Percentiles rank a stretch among this genome's conserved stretches.
phyloP scores from a whole-genome alignment of 2,888 invertebrate species.

The Odontocolon sp. region DNA sequence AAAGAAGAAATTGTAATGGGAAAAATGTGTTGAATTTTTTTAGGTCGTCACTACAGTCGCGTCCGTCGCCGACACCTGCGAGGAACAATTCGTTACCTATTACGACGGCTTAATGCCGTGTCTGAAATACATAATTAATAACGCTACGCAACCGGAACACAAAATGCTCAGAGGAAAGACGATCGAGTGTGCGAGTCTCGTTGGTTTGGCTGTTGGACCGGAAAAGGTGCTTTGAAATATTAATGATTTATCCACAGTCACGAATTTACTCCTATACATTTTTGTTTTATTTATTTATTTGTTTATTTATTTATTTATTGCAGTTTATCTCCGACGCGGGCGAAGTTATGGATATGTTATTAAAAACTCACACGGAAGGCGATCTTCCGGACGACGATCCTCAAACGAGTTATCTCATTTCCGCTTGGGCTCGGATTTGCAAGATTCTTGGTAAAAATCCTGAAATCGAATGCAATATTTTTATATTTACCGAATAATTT shows the following conservation, averaged over 20 bases:
- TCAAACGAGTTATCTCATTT: slow-evolving; percentile 98
- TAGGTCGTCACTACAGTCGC: slow-evolving; percentile 98
- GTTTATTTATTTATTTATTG: slow-evolving; percentile 56
- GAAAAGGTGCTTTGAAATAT: slow-evolving; percentile 82
- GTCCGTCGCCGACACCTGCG: slow-evolving; percentile 98
- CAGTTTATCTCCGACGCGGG: slow-evolving; percentile 94
- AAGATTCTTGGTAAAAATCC: slow-evolving; percentile 88
- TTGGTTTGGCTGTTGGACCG: slow-evolving; percentile 93
- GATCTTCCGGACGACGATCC: slow-evolving; percentile 97
- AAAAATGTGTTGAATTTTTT: slow-evolving; percentile 25
- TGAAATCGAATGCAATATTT: not conserved
- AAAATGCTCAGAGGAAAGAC: slow-evolving; percentile 98
- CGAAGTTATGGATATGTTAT: slow-evolving; percentile 96
- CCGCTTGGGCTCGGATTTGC: slow-evolving; percentile 99
- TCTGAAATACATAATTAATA: slow-evolving; percentile 97
- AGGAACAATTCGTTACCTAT: slow-evolving; percentile 96
- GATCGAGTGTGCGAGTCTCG: slow-evolving; percentile 99
- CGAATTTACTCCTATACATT: too few species aligned
- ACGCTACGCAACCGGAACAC: slow-evolving; percentile 93
- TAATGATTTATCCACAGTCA: not conserved
- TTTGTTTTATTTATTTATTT: too few species aligned
- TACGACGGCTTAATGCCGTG: slow-evolving; percentile 96
- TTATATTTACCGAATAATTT: slow-evolving; percentile 8
- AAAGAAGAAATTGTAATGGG: not conserved
- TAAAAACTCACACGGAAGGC: slow-evolving; percentile 94